Base-by-base conservation (phyloP, 53 echinoderm and acorn worm genomes). In the Paelopatides confundens region DNA sequence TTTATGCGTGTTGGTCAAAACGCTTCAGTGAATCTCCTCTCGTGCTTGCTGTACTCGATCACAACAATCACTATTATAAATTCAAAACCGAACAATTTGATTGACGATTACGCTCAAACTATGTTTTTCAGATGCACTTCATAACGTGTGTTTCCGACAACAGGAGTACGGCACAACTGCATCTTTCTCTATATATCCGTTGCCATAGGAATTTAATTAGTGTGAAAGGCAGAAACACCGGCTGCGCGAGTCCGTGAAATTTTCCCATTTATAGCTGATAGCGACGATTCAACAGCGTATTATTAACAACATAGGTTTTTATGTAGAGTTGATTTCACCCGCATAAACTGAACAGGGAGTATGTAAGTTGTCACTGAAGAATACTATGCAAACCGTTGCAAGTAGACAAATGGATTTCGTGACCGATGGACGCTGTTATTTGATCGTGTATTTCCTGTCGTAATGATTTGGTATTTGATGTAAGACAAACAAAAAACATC, bases 181-280 rank as follows among this genome's bases (percentile, higher is more conserved):
- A 13, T 7, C 23, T 30, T 67, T 64, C 65, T 14, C 30, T 67
- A 35, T 67, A 29, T 30, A 67, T 14, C 67, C 51, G 79, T 79
- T 79, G 79, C 79, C 79, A 79, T 79, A 79, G 79, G 79, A 79
- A 79, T 79, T 79, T 79, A 79, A 79, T 79, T 79, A 79, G 79
- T 51, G 79, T 21, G 71, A 53, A 48, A 33, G 52, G 33, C 17
- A 32, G 51, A 53, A 79, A 79, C 79, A 79, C 51, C 79, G 50
- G 79, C 79, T 39, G 35, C 14, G 39, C 39, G 39, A 26, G 71
- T 9, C 40, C 27, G 71, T 71, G 39, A 71, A 71, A 71, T 71
- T 71, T 71, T 40, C 39, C 71, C 71, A 71, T 71, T 71, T 71
- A 71, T 24, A 26, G 24, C 39, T 46, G 12, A 35, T 46, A 39